phyloP scores from a whole-genome alignment of 2,113 vertebrate species.

The Macquaria australasica region DNA sequence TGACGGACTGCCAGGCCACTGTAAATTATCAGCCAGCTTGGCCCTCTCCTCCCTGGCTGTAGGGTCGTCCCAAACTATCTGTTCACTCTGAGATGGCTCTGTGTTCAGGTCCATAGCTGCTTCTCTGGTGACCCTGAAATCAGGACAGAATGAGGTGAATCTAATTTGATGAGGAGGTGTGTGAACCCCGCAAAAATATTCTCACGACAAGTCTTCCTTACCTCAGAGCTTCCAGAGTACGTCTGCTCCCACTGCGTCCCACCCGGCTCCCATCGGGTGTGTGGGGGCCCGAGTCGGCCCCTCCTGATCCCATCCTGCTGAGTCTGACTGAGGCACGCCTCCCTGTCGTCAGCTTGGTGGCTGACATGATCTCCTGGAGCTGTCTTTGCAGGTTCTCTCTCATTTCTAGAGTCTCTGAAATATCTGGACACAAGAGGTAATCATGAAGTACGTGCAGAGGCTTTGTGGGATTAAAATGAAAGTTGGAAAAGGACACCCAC shows the following conservation, averaged over 20 bases:
- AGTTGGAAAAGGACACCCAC: slow-evolving; percentile 72
- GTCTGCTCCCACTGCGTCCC: slow-evolving; percentile 87
- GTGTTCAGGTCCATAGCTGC: slow-evolving; percentile 89
- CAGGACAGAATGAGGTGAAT: background rate
- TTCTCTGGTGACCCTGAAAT: slow-evolving; percentile 88
- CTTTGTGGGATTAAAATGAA: background rate
- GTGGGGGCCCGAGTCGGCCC: slow-evolving; percentile 83
- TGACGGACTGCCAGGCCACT: slow-evolving; percentile 94
- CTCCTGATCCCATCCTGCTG: slow-evolving; percentile 81
- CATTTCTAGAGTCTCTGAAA: slow-evolving; percentile 94
- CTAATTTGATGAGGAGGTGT: background rate
- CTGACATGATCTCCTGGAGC: slow-evolving; percentile 98
- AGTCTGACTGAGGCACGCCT: slow-evolving; percentile 86
- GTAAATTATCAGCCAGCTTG: slow-evolving; percentile 93
- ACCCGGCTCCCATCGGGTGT: slow-evolving; percentile 86
- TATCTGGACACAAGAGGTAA: slow-evolving; percentile 45
- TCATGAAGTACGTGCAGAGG: background rate
- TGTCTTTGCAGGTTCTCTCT: slow-evolving; percentile 94
- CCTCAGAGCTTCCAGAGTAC: slow-evolving; percentile 94
- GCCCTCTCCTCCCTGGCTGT: slow-evolving; percentile 96
- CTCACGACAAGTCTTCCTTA: slow-evolving; percentile 46
- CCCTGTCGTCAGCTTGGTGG: slow-evolving; percentile 89
- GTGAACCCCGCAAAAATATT: background rate
- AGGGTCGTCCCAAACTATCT: slow-evolving; percentile 98
- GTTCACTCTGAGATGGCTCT: slow-evolving; percentile 96